Conservation (phyloP, 2,797 vertebrate species). For the Karalla daura region DNA sequence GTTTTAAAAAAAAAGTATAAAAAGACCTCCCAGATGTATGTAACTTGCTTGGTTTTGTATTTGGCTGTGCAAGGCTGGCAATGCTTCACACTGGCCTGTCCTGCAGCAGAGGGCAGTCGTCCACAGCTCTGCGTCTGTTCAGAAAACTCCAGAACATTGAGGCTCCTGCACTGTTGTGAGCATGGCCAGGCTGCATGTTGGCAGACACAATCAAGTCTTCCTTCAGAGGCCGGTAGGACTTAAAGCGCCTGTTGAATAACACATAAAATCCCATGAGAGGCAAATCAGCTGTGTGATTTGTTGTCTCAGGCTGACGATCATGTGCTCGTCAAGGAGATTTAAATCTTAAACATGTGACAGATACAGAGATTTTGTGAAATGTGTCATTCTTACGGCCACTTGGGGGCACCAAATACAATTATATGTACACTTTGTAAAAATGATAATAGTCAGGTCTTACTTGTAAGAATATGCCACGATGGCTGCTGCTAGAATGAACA, state of each 20-base stretch:
- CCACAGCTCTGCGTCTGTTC: constrained; percentile 67
- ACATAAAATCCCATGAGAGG: background rate
- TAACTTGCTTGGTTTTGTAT: constrained; percentile 27
- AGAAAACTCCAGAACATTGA: constrained; percentile 82
- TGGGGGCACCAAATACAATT: background rate
- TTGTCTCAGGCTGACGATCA: no score
- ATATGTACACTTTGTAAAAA: background rate
- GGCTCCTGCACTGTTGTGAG: constrained; percentile 62
- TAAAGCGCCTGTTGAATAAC: constrained; percentile 75
- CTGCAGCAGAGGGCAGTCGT: constrained; percentile 86
- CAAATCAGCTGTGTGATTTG: background rate
- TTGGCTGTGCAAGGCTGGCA: background rate
- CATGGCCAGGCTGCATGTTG: constrained; percentile 41
- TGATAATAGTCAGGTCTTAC: constrained; percentile 65
- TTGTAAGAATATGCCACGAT: constrained; percentile 82
- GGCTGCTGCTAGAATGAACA: constrained; percentile 71
- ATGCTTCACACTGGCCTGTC: constrained; percentile 77
- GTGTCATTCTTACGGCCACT: background rate
- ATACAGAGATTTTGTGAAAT: no score
- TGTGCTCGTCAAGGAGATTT: no score
- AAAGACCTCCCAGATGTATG: constrained; percentile 49
- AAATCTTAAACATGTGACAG: no score
- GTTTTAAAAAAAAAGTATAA: constrained; percentile 53
- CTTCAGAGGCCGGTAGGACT: constrained; percentile 77
- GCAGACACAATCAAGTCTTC: constrained; percentile 46